Percentiles rank a stretch among this genome's conserved stretches.
Conservation (phyloP, 2,113 vertebrate genomes). For the Tragelaphus imberbis region DNA sequence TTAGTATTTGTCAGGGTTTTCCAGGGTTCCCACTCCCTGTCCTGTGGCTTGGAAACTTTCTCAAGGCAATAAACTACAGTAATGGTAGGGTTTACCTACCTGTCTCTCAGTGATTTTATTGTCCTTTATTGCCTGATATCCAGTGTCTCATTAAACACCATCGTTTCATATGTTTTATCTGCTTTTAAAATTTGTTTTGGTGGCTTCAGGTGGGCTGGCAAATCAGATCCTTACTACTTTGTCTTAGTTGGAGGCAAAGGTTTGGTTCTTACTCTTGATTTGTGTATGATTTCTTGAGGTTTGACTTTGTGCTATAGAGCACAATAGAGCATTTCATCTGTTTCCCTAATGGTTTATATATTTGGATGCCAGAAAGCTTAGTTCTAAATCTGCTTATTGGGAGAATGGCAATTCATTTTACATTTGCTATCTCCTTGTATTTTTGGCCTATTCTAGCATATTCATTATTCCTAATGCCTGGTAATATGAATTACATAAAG, state of each 20-base stretch:
- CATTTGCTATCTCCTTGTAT: background rate
- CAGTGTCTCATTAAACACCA: background rate
- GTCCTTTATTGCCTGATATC: background rate
- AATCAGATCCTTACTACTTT: background rate
- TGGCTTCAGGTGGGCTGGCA: background rate
- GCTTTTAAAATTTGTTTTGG: background rate
- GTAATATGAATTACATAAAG: background rate
- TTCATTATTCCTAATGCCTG: background rate
- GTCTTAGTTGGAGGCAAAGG: background rate
- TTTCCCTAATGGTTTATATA: background rate
- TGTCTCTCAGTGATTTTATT: background rate
- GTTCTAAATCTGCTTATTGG: background rate
- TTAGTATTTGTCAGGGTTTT: background rate
- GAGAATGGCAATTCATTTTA: background rate
- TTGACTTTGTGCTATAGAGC: background rate
- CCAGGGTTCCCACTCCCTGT: background rate
- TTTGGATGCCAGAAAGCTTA: background rate
- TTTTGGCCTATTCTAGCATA: background rate
- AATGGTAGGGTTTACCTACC: background rate
- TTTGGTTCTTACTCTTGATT: background rate
- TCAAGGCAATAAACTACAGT: background rate
- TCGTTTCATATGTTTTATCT: background rate
- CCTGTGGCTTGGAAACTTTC: background rate
- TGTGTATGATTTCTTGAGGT: background rate
- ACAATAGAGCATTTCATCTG: background rate